phyloP scores from a whole-genome alignment of 2,888 invertebrate species.

The Callyntrura sp. region DNA sequence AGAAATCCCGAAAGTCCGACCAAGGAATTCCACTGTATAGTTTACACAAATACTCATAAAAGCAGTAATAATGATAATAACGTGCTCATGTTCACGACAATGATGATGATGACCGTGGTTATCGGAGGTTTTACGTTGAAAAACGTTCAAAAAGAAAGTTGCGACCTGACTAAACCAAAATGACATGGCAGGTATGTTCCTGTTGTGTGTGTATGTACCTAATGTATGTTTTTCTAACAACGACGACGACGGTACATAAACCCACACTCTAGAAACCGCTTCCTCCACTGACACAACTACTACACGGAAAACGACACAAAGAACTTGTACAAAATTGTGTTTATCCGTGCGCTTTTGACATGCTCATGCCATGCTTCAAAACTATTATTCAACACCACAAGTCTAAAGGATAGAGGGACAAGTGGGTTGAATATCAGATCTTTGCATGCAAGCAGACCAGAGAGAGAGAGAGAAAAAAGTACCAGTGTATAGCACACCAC shows the following conservation, averaged over 20 bases:
- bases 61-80: slow-evolving; percentile 32
- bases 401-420: slow-evolving; percentile 30
- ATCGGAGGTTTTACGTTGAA: slow-evolving; percentile 26
- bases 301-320: slow-evolving; percentile 28
- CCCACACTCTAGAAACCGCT: neutral
- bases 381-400: slow-evolving; percentile 67
- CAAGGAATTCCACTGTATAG: slow-evolving; percentile 3
- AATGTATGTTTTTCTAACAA: slow-evolving; percentile 45
- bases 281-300: neutral
- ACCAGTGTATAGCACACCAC: neutral
- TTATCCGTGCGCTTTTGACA: slow-evolving; percentile 64
- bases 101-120: slow-evolving; percentile 5
- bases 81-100: slow-evolving; percentile 43
- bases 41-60: neutral
- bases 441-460: slow-evolving; percentile 1
- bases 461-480: no score
- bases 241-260: neutral
- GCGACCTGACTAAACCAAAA: slow-evolving; percentile 43
- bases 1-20: slow-evolving; percentile 20
- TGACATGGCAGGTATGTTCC: slow-evolving; percentile 67
- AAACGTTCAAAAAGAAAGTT: slow-evolving; percentile 46
- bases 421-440: slow-evolving; percentile 13
- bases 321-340: slow-evolving; percentile 42
- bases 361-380: slow-evolving; percentile 64
- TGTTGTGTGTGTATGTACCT: neutral